Evolutionary conservation across 2,888 invertebrate species (phyloP), one percentile per base, ranked within the genome.

Genomic region (Gymnoscelis rufifasciata): DNA sequence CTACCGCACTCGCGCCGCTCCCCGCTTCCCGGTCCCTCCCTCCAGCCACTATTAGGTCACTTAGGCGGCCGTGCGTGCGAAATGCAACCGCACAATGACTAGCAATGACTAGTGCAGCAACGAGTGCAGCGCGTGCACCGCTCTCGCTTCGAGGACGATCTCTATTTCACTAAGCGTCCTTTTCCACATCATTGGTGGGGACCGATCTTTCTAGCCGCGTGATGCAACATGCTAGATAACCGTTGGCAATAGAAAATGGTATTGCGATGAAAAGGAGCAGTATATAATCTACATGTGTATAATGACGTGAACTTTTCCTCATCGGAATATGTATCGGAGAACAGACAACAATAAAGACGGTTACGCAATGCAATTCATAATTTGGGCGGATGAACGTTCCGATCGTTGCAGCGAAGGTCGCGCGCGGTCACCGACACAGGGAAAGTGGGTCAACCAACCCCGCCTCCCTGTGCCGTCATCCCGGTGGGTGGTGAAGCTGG

Each of bases 131-230:
- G 83, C 84, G 84, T 83, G 83, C 84, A 83, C 79, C 83, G 86
- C 87, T 84, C 86, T 87, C 87, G 87, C 87, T 82, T 83, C 87
- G 87, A 88, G 87, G 87, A 88, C 87, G 86, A 88, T 83, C 87
- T 88, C 86, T 87, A 87, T 86, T 87, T 86, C 86, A 81, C 83
- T 86, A 60, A 66, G 78, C 86, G 87, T 87, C 86, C 87, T 87
- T 86, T 83, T 71, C 84, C 78, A 81, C 81, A 81, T 78, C 78
- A 77, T 68, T 84, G 86, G 87, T 79, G 87, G 87, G 87, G 87
- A 83, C 83, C 79, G 84, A 81, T 86, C 83, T 84, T 84, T 84
- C 86, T 84, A 84, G 80, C 82, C 72, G 73, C 68, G 75, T 87
- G 86, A 84, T 79, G 87, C 86, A 87, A 87, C 71, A 70, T 71